Evolutionary conservation across 1,140 invertebrate genomes (phyloP).

Genomic region (Bombus sylvicola): DNA sequence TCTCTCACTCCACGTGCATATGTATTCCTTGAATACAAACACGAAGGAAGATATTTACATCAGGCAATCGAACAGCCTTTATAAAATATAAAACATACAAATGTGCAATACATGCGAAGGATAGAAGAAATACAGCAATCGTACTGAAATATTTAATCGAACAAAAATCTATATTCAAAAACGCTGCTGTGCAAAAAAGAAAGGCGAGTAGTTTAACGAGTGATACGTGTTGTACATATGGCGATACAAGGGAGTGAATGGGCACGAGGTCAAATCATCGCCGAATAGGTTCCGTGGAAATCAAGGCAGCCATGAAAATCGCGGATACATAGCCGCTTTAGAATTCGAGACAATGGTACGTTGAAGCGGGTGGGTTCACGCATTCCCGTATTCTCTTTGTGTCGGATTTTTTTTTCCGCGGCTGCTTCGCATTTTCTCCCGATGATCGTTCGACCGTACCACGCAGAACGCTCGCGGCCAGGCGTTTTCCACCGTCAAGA

Average conservation of each 20-base stretch:
- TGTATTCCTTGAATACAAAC: too few species aligned
- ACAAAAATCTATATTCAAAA: background rate
- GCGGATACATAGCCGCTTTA: conserved; percentile 27
- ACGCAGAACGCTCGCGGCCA: conserved; percentile 29
- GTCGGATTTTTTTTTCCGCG: conserved; percentile 16
- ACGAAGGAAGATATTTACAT: too few species aligned
- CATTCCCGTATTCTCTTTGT: conserved; percentile 23
- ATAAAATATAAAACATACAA: too few species aligned
- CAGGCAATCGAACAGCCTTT: too few species aligned
- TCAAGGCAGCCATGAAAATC: conserved; percentile 19
- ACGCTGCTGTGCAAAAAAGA: background rate
- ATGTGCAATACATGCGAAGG: too few species aligned
- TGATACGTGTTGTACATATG: background rate
- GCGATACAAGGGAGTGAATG: background rate
- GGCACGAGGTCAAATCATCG: conserved; percentile 16
- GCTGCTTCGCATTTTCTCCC: conserved; percentile 13
- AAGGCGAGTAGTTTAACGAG: background rate
- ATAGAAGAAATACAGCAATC: background rate
- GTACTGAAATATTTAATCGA: background rate
- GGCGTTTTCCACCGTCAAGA: conserved; percentile 17
- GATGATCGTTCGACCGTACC: conserved; percentile 29
- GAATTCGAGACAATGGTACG: conserved; percentile 45
- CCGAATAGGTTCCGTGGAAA: conserved; percentile 10
- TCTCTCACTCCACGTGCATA: too few species aligned
- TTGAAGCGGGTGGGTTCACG: conserved; percentile 16